A percentile compares a stretch with the other conserved stretches of the same genome.
Conservation (phyloP, 2,113 vertebrate genomes). For the Thamnaconus septentrionalis region DNA sequence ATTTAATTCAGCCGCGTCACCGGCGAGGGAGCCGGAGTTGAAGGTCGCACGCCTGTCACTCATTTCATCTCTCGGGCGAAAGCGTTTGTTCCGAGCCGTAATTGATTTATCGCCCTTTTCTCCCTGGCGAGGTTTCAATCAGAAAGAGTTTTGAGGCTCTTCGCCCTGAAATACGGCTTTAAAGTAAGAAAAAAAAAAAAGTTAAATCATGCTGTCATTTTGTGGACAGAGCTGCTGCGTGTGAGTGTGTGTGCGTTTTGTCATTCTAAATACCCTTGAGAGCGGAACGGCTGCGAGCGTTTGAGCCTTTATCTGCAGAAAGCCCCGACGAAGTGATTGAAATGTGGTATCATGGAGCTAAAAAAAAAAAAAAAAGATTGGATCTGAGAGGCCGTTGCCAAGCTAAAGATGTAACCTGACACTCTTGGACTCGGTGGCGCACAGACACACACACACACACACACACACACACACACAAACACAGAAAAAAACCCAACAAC, state of each 20-base stretch:
- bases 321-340: constrained; percentile 64
- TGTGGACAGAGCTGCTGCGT: neutral
- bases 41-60: constrained; percentile 23
- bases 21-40: neutral
- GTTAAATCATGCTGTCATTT: neutral
- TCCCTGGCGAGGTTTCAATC: too few species aligned
- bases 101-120: too few species aligned
- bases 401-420: constrained; percentile 1
- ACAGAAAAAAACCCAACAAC: too few species aligned
- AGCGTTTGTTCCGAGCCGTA: too few species aligned
- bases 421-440: constrained; percentile 19
- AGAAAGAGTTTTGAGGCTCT: too few species aligned
- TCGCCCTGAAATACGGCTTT: too few species aligned
- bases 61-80: constrained; percentile 22
- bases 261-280: constrained; percentile 48
- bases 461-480: neutral
- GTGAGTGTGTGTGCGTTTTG: neutral
- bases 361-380: constrained; percentile 40
- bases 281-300: constrained; percentile 40
- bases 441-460: too few species aligned
- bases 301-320: constrained; percentile 45
- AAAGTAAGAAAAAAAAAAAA: too few species aligned
- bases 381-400: constrained; percentile 36
- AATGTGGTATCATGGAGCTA: constrained; percentile 43
- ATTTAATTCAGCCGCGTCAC: constrained; percentile 16